Evolutionary conservation across 2,113 vertebrate genomes (phyloP), one percentile per base, ranked within the genome.

Genomic region (Willisornis vidua): DNA sequence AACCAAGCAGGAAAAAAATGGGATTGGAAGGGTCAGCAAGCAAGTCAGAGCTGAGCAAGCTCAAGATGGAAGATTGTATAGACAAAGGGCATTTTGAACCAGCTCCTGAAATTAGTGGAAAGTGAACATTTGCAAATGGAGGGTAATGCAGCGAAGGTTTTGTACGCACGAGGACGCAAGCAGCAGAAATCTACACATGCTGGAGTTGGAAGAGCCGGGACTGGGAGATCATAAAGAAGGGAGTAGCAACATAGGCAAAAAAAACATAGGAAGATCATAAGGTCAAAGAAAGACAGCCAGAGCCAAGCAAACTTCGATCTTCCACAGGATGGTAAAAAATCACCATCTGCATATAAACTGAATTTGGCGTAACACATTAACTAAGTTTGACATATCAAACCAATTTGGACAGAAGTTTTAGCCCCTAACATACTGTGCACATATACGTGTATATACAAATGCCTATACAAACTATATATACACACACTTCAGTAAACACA

Each of bases 161-260:
- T 45, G 70, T 81, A 96, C 6, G 6, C 87, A 83, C 4, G 6
- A 93, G 87, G 79, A 86, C 1, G 4, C 55, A 96, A 92, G 83
- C 78, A 89, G 90, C 86, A 96, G 72, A 91, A 92, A 93, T 87
- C 70, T 88, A 94, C 8, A 0, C 49, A 89, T 94, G 74, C 75
- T 93, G 92, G 43, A 85, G 82, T 45, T 2, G 48, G 87, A 67
- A 92, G 39, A 71, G 74, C 72, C 0, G 6, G 79, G 46, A 91
- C 74, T 77, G 58, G 75, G 48, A 85, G 46, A 80, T 51, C 37
- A 92, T 46, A 88, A 79, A 77, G 33, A 82, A 85, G 7, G 35
- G 6, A 80, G 31, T 24, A 89, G 59, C 26, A 87, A 73, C 29
- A n/a, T 19, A 67, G 89, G 65, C 51, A 89, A 93, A 95, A 90